Evolutionary conservation across 2,113 vertebrate species (phyloP).

Genomic region (Pseudonaja textilis): DNA sequence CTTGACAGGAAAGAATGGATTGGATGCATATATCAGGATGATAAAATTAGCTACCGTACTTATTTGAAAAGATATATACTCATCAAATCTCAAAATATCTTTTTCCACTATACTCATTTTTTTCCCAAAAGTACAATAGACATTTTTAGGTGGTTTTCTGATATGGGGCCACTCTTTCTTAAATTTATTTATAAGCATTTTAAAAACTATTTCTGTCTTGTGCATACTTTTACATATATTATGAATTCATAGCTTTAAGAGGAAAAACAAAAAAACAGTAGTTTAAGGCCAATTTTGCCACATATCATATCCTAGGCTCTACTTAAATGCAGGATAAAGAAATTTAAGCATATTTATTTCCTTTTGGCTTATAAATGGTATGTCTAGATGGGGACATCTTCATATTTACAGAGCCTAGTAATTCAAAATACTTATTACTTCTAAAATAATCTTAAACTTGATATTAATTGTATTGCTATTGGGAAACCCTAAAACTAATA

Average conservation of each 20-base stretch:
- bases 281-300: slow-evolving; percentile 1
- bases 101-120: background rate
- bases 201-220: background rate
- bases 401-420: background rate
- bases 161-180: background rate
- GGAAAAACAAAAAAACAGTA: slow-evolving; percentile 29
- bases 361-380: background rate
- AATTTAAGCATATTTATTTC: background rate
- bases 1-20: slow-evolving; percentile 44
- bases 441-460: background rate
- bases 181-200: background rate
- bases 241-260: slow-evolving; percentile 25
- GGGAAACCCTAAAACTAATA: background rate
- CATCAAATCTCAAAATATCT: slow-evolving; percentile 34
- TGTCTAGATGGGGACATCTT: slow-evolving; percentile 15
- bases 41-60: slow-evolving; percentile 40
- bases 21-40: slow-evolving; percentile 37
- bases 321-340: background rate
- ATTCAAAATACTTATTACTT: background rate
- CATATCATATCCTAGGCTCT: background rate
- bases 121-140: background rate
- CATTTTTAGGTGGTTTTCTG: background rate
- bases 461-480: slow-evolving; percentile 34
- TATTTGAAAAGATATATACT: slow-evolving; percentile 33
- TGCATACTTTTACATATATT: background rate